Conservation (phyloP, 2,113 vertebrate species). For the Ardeotis arabs region DNA sequence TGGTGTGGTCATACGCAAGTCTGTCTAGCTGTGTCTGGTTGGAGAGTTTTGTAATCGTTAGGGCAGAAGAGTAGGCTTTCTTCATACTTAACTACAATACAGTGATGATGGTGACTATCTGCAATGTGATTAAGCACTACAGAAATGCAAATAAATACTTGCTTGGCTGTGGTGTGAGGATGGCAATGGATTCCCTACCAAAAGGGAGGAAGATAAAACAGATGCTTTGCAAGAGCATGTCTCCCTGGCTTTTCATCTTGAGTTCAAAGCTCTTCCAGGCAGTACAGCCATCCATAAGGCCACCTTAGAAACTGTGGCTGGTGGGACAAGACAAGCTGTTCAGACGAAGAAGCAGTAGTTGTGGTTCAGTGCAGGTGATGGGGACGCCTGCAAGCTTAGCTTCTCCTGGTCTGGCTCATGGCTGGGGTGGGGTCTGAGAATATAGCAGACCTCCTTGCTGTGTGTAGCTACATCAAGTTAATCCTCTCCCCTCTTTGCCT, state of each 20-base stretch:
- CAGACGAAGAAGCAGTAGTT: background rate
- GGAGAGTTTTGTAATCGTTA: background rate
- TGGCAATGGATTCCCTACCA: background rate
- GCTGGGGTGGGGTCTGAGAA: background rate
- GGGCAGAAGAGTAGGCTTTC: background rate
- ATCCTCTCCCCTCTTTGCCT: background rate
- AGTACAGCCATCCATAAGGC: background rate
- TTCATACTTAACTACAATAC: background rate
- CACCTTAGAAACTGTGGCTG: background rate
- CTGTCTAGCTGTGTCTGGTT: background rate
- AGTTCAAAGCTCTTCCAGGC: background rate
- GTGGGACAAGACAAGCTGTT: background rate
- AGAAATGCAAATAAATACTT: background rate
- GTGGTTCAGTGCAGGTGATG: background rate
- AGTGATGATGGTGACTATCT: background rate
- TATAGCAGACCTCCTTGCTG: background rate
- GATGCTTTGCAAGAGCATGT: background rate
- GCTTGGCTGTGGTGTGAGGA: background rate
- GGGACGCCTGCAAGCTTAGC: background rate
- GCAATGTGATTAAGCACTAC: background rate
- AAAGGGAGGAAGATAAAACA: background rate
- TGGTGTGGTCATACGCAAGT: background rate
- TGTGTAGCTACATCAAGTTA: background rate
- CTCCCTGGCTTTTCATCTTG: background rate
- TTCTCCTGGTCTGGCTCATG: background rate